Percentiles rank a stretch among this genome's conserved stretches.
Evolutionary conservation across 1,140 invertebrate genomes (phyloP).

Genomic region (Ruditapes philippinarum): DNA sequence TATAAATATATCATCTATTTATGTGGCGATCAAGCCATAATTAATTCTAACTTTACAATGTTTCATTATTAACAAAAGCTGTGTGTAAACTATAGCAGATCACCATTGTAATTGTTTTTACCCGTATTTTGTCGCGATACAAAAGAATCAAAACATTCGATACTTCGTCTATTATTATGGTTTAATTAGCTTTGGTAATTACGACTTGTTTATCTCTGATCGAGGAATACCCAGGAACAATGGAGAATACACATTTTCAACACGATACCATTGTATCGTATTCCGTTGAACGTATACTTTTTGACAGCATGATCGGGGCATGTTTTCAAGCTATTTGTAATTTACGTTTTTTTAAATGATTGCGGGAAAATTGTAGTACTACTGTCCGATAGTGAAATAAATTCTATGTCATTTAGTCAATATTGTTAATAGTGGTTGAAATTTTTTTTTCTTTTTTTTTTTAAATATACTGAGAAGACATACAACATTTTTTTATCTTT

Average conservation of each 20-base stretch:
- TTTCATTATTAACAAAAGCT: not conserved
- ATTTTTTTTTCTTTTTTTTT: too few relatives aligned
- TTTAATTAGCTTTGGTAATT: constrained; percentile 11
- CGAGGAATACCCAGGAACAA: constrained; percentile 9
- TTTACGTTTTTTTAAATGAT: too few relatives aligned
- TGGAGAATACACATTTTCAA: constrained; percentile 19
- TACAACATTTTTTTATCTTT: too few relatives aligned
- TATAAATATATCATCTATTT: constrained; percentile 4
- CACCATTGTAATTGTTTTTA: constrained; percentile 8
- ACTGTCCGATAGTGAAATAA: too few relatives aligned
- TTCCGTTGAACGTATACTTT: not conserved
- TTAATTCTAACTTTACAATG: constrained; percentile 15
- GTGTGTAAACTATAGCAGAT: not conserved
- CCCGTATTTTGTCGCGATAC: not conserved
- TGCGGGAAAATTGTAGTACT: too few relatives aligned
- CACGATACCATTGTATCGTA: constrained; percentile 19
- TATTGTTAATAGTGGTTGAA: too few relatives aligned
- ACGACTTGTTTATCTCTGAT: constrained; percentile 32
- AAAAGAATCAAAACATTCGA: constrained; percentile 20
- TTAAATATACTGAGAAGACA: too few relatives aligned
- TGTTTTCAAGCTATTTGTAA: not conserved
- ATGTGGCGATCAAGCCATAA: constrained; percentile 1
- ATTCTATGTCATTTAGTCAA: too few relatives aligned
- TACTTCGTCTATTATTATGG: constrained; percentile 13
- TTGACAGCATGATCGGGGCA: not conserved